Evolutionary conservation across 35 echinoderm and acorn worm species (phyloP), one percentile per base, ranked within the genome.

Genomic region (Chiridota heheva): DNA sequence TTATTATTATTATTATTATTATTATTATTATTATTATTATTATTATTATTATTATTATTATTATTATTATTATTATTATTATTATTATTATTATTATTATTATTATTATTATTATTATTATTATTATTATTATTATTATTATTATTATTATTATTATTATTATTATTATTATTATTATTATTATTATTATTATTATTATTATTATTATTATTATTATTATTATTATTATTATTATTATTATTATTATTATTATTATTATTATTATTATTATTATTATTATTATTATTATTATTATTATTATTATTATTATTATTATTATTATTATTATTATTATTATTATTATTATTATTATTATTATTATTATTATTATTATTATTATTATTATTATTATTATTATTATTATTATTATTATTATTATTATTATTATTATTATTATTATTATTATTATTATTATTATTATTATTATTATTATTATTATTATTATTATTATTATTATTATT

Each of bases 51-150:
- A 51, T 51, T 51, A 51, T 51, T 51, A 51, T 51, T 51, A 51
- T 51, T 51, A 51, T 51, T 51, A 51, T 51, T 51, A 51, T 51
- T 51, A 51, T 51, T 51, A 51, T 51, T 51, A 51, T 51, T 51
- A 51, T 51, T 51, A 51, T 51, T 51, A 51, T 12, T 51, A 51
- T 12, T 51, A 51, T 51, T 51, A 51, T 51, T 51, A 51, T 51
- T 51, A 51, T 51, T 51, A 51, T 22, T 51, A 51, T 22, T 51
- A 51, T 51, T 51, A 51, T 51, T 51, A 51, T 51, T 51, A 51
- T 51, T 51, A 51, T 22, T 51, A 51, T 51, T 51, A 51, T 22
- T 51, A 51, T 51, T 22, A 12, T 22, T 51, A 22, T 22, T 51
- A 10, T 22, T 51, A 51, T 12, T 12, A 10, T 51, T 22, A 12